Conservation (phyloP, 2,888 invertebrate species). For the Plusia festucae region DNA sequence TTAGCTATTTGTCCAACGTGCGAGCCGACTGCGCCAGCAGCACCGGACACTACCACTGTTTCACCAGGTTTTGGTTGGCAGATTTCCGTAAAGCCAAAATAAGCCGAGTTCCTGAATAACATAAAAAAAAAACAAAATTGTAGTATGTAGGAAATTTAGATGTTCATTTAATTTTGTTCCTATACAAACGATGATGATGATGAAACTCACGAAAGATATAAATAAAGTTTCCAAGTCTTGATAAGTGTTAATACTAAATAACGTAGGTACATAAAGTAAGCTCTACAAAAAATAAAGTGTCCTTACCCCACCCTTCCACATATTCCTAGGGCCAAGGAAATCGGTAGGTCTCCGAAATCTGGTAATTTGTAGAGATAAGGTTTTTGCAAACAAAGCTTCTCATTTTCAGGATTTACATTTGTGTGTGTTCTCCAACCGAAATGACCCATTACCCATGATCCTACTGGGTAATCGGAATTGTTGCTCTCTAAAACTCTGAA, state of each 20-base stretch:
- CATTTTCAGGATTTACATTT: constrained; percentile 79
- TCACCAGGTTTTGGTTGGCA: constrained; percentile 92
- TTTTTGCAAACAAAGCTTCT: constrained; percentile 66
- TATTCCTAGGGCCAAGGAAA: constrained; percentile 90
- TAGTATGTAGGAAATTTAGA: no score
- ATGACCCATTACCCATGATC: constrained; percentile 89
- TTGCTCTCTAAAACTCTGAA: constrained; percentile 91
- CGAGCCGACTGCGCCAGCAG: constrained; percentile 93
- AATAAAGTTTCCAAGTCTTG: no score
- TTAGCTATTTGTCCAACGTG: constrained; percentile 94
- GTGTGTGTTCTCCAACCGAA: constrained; percentile 92
- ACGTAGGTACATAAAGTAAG: no score
- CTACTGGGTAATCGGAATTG: constrained; percentile 90
- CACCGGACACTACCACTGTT: constrained; percentile 91
- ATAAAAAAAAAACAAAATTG: constrained; percentile 7
- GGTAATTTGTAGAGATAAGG: constrained; percentile 82
- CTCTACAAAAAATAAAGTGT: not conserved
- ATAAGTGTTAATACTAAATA: no score
- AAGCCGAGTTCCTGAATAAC: constrained; percentile 90
- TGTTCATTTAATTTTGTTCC: no score
- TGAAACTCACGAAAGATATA: no score
- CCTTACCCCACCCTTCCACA: constrained; percentile 92
- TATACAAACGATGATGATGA: no score
- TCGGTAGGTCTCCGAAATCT: constrained; percentile 88
- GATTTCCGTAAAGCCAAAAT: constrained; percentile 91